Conservation (phyloP, 2,888 invertebrate species). For the Hypomecis punctinalis region DNA sequence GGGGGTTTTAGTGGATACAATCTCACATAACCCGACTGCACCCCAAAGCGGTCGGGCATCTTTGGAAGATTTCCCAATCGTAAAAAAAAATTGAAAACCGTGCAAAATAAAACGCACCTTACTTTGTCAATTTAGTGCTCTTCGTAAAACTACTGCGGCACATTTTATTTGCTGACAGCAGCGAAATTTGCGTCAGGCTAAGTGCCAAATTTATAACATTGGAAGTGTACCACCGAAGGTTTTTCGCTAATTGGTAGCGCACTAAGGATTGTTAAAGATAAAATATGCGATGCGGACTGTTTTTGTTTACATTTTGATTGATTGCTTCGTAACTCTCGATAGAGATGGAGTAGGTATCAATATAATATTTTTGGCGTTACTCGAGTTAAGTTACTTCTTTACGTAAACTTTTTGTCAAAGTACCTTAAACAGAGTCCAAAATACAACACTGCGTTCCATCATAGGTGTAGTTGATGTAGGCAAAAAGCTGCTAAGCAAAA, state of each 20-base stretch:
- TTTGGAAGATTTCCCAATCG: no score
- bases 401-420: no score
- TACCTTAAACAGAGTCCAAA: no score
- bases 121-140: slow-evolving; percentile 72
- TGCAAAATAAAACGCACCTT: slow-evolving; percentile 58
- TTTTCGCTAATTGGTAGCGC: slow-evolving; percentile 82
- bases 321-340: slow-evolving; percentile 73
- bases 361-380: no score
- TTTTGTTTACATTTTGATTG: slow-evolving; percentile 82
- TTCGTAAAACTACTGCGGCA: slow-evolving; percentile 75
- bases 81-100: slow-evolving; percentile 69
- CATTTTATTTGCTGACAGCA: slow-evolving; percentile 80
- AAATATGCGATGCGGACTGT: slow-evolving; percentile 82
- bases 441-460: no score
- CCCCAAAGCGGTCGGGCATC: no score
- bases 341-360: slow-evolving; percentile 51
- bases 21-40: no score
- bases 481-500: no score
- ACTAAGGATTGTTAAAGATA: slow-evolving; percentile 82
- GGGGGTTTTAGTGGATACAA: no score
- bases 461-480: no score
- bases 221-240: slow-evolving; percentile 72
- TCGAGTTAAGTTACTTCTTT: no score
- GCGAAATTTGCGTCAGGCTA: slow-evolving; percentile 83
- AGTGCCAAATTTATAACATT: slow-evolving; percentile 84